phyloP scores from a whole-genome alignment of 2,888 invertebrate species.

The Megalurothrips usitatus region DNA sequence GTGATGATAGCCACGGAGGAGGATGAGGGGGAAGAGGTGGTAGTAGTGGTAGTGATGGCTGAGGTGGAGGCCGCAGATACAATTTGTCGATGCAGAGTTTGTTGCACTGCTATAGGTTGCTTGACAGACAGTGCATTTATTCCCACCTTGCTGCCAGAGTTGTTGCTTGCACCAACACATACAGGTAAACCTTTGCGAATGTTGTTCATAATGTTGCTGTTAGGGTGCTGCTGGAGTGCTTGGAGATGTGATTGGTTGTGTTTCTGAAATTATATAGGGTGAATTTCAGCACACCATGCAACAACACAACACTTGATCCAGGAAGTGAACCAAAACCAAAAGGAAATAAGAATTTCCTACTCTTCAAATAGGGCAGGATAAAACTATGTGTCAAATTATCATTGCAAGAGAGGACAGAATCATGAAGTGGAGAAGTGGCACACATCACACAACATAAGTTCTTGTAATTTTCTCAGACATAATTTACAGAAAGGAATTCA shows the following conservation, averaged over 20 bases:
- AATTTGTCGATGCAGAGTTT: not conserved
- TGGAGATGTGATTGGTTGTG: constrained; percentile 21
- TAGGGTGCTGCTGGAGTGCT: constrained; percentile 50
- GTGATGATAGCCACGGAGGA: constrained; percentile 9
- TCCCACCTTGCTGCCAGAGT: constrained; percentile 5
- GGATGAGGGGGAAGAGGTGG: not conserved
- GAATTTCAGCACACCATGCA: constrained; percentile 21
- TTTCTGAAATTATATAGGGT: constrained; percentile 8
- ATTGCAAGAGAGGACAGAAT: not conserved
- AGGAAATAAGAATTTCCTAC: too few relatives aligned
- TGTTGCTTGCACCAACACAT: not conserved
- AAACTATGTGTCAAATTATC: not conserved
- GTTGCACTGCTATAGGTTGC: not conserved
- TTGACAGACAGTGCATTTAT: not conserved
- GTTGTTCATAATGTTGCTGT: constrained; percentile 48
- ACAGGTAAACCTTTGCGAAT: constrained; percentile 23
- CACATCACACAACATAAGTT: not conserved
- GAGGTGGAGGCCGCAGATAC: not conserved
- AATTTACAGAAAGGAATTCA: not conserved
- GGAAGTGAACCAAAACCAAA: too few relatives aligned
- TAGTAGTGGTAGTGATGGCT: constrained; percentile 3
- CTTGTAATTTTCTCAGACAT: not conserved
- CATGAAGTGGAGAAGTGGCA: not conserved
- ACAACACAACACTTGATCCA: not conserved
- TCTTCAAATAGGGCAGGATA: not conserved